These are phyloP conservation scores for Hipparchia semele DNA, from an alignment of 2,888 invertebrate genomes.

Conservation along the genomic window DNA sequence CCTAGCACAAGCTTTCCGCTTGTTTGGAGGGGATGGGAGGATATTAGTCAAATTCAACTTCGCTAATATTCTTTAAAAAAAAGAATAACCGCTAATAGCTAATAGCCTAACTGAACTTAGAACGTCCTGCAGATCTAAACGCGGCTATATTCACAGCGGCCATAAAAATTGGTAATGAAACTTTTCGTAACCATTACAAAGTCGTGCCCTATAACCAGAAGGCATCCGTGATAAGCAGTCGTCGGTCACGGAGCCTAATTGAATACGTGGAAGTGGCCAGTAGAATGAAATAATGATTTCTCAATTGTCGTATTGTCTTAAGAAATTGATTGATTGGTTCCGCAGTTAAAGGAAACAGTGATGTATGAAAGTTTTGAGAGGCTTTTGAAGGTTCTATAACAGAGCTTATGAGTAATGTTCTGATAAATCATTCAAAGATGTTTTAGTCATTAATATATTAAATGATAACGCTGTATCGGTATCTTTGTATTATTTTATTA, in stretches of 20 bases:
- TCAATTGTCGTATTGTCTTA: neutral
- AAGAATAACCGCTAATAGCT: too few relatives aligned
- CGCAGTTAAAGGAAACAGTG: conserved; percentile 11
- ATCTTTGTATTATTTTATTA: too few relatives aligned
- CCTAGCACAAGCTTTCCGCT: too few relatives aligned
- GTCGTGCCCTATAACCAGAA: neutral
- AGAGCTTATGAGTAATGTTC: neutral
- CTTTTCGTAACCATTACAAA: too few relatives aligned
- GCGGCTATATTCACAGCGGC: too few relatives aligned
- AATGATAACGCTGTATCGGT: neutral
- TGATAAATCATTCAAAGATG: neutral
- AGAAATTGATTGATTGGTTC: conserved; percentile 12
- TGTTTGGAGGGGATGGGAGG: too few relatives aligned
- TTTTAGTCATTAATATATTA: neutral
- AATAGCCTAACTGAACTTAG: too few relatives aligned
- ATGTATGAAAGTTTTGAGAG: conserved; percentile 13
- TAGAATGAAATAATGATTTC: conserved; percentile 3
- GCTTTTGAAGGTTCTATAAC: neutral
- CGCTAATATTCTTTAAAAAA: too few relatives aligned
- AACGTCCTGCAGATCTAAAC: too few relatives aligned
- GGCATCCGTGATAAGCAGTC: conserved; percentile 1
- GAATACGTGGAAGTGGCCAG: neutral
- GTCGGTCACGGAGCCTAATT: neutral
- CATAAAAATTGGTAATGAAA: too few relatives aligned
- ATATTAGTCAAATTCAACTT: too few relatives aligned